Percentiles rank a stretch among this genome's conserved stretches.
These are phyloP conservation scores for Dilophus febrilis DNA, from an alignment of 2,888 invertebrate species.

Conservation along the genomic window DNA sequence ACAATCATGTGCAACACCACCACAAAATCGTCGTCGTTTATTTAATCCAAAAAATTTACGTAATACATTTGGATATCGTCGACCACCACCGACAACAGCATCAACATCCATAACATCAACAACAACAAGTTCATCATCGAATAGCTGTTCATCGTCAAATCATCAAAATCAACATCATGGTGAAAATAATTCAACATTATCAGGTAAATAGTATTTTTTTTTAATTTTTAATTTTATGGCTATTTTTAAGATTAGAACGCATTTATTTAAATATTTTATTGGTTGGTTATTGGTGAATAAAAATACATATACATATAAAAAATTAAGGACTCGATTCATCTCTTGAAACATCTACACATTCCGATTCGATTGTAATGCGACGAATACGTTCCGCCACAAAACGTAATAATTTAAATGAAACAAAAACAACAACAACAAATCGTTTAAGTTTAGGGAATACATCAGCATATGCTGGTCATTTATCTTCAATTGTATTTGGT, in stretches of 20 bases:
- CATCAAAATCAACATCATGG: conserved; percentile 24
- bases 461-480: conserved; percentile 27
- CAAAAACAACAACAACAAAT: conserved; percentile 12
- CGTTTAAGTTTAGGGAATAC: conserved; percentile 27
- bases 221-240: no score
- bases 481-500: conserved; percentile 48
- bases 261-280: background rate
- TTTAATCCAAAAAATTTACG: conserved; percentile 63
- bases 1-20: conserved; percentile 69
- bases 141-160: no score
- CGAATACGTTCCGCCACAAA: conserved; percentile 18
- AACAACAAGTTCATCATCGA: no score
- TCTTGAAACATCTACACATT: conserved; percentile 27
- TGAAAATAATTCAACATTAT: conserved; percentile 49
- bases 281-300: background rate
- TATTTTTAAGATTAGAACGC: background rate
- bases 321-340: conserved; percentile 11
- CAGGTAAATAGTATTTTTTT: conserved; percentile 36
- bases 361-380: conserved; percentile 26
- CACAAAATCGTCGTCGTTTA: conserved; percentile 61
- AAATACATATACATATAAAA: background rate
- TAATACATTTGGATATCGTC: conserved; percentile 47
- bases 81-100: conserved; percentile 12
- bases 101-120: background rate
- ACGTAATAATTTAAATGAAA: conserved; percentile 17